Base-by-base conservation (phyloP, 2,113 vertebrate genomes). In the Coptodon rendalli region DNA sequence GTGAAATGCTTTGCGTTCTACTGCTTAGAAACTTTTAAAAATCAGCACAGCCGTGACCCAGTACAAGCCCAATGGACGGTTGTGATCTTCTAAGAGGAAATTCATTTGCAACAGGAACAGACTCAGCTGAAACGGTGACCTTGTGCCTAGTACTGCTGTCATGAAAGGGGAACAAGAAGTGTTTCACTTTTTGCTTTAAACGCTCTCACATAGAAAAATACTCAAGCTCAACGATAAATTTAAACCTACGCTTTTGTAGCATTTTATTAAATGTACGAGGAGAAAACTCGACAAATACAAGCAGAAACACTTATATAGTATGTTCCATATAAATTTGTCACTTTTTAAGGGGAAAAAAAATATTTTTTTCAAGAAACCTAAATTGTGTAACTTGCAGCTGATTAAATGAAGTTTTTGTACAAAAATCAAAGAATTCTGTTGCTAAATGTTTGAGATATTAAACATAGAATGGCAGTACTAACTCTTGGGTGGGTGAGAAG, bases 141-240 rank as follows among this genome's bases (percentile, higher is more conserved):
- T 5, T 4, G 17, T n/a, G 59, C 36, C 9, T 63, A n/a, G 31
- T 17, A n/a, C 59, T 63, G 59, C 31, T 12, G 31, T 63, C 17
- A 7, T 12, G 59, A 63, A 63, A 36, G 59, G 6, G 59, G 59
- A 63, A 63, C 31, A n/a, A 63, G 17, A 0, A 12, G 59, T 24
- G 53, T 63, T 63, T 63, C 59, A 36, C 31, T 36, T 66, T 66
- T 34, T 66, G 17, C 34, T 66, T 38, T 36, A 36, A 63, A 36
- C 4, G 1, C 59, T 63, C 59, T 36, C 5, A 1, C 16, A 36
- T 38, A 38, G 2, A 38, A 10, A 38, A 38, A 38, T 38, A 10
- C 36, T 38, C 36, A n/a, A 5, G 17, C 59, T 38, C 6, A n/a
- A 38, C 2, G 2, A n/a, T 7, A 0, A n/a, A 0, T 66, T 12